Conservation (phyloP, 2,113 vertebrate species). For the Deroptyus accipitrinus region DNA sequence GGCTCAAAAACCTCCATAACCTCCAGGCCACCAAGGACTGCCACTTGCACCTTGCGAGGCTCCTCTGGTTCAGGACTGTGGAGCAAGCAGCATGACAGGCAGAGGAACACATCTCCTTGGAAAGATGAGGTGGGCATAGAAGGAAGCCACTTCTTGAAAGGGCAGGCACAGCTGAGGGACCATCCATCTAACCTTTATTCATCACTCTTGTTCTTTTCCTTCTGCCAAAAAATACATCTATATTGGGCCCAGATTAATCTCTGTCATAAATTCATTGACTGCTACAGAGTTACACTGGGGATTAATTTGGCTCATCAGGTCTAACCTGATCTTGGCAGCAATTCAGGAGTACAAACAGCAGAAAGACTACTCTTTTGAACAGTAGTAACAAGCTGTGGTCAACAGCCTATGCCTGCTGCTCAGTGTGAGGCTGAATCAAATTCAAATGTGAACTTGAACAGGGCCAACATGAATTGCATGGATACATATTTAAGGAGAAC, state of each 20-base stretch:
- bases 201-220: not conserved
- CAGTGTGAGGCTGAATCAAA: not conserved
- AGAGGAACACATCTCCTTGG: not conserved
- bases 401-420: not conserved
- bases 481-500: not conserved
- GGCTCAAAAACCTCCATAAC: not conserved
- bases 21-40: not conserved
- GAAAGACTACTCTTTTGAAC: not conserved
- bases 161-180: not conserved
- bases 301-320: conserved; percentile 7
- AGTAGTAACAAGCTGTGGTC: not conserved
- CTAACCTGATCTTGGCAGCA: conserved; percentile 19
- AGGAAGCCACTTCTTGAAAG: not conserved
- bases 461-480: not conserved
- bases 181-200: not conserved
- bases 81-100: not conserved
- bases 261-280: not conserved
- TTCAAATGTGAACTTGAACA: not conserved
- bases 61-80: not conserved
- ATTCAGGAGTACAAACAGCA: not conserved
- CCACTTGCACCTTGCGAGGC: not conserved
- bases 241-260: not conserved
- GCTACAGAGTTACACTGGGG: not conserved
- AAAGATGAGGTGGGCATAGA: not conserved
- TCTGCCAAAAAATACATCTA: not conserved